phyloP scores from a whole-genome alignment of 2,113 vertebrate genomes.

The Diglossa brunneiventris region DNA sequence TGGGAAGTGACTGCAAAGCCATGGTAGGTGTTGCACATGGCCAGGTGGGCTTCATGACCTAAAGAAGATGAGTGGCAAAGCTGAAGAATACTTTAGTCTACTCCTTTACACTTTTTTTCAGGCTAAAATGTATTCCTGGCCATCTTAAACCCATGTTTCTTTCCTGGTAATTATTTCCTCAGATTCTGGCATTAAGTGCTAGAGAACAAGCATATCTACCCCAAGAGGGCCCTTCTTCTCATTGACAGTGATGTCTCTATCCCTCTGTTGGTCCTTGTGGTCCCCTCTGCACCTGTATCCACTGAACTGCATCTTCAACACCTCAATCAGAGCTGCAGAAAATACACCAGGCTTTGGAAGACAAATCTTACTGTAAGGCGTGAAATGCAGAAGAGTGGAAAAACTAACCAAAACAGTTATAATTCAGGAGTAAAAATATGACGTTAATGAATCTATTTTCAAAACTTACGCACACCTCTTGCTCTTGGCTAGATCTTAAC shows the following conservation, averaged over 20 bases:
- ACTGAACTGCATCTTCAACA: not conserved
- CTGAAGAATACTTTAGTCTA: accelerated
- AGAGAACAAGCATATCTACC: not conserved
- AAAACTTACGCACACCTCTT: not conserved
- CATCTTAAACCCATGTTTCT: not conserved
- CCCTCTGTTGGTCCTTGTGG: not conserved
- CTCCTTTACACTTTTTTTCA: not conserved
- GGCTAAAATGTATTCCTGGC: not conserved
- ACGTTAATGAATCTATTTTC: not conserved
- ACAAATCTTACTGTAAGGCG: not conserved
- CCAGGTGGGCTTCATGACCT: not conserved
- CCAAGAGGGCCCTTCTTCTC: not conserved
- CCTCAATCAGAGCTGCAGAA: not conserved
- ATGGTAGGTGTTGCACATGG: not conserved
- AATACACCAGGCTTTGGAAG: not conserved
- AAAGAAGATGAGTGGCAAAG: not conserved
- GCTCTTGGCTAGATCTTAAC: not conserved
- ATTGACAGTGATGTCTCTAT: accelerated
- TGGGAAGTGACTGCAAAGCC: not conserved
- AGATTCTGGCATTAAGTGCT: not conserved
- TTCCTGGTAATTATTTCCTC: not conserved
- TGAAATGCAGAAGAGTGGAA: not conserved
- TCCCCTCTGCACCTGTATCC: not conserved
- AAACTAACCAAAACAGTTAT: not conserved
- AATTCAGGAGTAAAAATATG: not conserved